phyloP scores from a whole-genome alignment of 2,113 vertebrate genomes.

The Genyomyrus donnyi region DNA sequence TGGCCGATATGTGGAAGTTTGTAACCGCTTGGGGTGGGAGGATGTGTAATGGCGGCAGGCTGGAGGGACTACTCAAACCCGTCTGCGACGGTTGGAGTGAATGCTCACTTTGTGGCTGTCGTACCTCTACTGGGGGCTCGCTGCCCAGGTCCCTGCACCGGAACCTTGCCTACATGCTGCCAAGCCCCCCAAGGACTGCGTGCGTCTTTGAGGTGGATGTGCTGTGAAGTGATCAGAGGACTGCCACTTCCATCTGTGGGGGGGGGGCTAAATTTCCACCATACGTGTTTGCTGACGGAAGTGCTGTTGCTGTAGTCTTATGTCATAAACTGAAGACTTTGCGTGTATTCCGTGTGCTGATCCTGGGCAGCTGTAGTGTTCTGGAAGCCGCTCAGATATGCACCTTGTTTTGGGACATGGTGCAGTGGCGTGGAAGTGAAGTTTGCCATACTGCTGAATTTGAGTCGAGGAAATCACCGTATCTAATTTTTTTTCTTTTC shows the following conservation, averaged over 20 bases:
- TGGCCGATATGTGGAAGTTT: neutral
- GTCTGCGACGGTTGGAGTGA: neutral
- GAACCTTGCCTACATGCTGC: neutral
- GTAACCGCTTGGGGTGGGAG: neutral
- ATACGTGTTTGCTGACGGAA: neutral
- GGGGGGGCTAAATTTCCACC: neutral
- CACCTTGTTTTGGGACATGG: neutral
- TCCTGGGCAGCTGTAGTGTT: neutral
- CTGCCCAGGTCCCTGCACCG: neutral
- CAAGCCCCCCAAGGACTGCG: neutral
- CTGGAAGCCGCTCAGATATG: neutral
- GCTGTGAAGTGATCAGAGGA: neutral
- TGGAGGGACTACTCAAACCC: neutral
- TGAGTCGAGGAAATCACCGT: neutral
- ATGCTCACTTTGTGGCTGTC: neutral
- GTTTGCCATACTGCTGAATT: neutral
- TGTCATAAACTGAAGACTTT: neutral
- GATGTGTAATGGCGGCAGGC: neutral
- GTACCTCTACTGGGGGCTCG: neutral
- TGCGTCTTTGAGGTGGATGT: neutral
- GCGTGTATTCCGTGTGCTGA: neutral
- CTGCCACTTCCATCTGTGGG: neutral
- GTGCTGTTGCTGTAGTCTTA: neutral
- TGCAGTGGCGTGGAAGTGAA: neutral
- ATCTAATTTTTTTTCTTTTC: neutral